phyloP scores from a whole-genome alignment of 1,140 invertebrate genomes.

The Caligus rogercresseyi region DNA sequence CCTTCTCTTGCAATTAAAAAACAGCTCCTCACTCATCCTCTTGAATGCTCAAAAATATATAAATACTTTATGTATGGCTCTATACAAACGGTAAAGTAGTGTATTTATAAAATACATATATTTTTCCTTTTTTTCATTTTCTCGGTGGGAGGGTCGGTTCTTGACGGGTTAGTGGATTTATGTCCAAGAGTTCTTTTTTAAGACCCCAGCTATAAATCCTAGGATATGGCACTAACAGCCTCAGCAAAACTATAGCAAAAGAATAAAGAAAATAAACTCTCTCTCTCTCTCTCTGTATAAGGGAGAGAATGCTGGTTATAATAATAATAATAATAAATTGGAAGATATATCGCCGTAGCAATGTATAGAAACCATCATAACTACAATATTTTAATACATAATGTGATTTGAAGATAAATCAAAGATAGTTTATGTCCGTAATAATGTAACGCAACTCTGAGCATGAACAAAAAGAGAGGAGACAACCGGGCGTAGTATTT shows the following conservation, averaged over 20 bases:
- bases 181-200: not conserved
- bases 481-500: too few species aligned
- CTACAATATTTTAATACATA: not conserved
- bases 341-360: not conserved
- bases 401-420: not conserved
- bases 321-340: not conserved
- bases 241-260: not conserved
- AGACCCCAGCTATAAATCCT: not conserved
- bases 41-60: too few species aligned
- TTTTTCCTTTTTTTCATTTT: not conserved
- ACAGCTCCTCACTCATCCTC: too few species aligned
- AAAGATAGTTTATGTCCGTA: not conserved
- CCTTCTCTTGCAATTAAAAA: too few species aligned
- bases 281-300: too few species aligned
- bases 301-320: not conserved
- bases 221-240: not conserved
- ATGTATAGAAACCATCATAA: not conserved
- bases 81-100: too few species aligned
- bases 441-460: not conserved
- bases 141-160: not conserved
- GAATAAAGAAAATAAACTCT: not conserved
- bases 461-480: too few species aligned
- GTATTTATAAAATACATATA: conserved; percentile 1
- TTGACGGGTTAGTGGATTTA: not conserved
- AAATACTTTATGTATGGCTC: too few species aligned